Percentiles rank a stretch among this genome's conserved stretches.
Conservation (phyloP, 1,140 invertebrate genomes). For the Drosophila lowei region DNA sequence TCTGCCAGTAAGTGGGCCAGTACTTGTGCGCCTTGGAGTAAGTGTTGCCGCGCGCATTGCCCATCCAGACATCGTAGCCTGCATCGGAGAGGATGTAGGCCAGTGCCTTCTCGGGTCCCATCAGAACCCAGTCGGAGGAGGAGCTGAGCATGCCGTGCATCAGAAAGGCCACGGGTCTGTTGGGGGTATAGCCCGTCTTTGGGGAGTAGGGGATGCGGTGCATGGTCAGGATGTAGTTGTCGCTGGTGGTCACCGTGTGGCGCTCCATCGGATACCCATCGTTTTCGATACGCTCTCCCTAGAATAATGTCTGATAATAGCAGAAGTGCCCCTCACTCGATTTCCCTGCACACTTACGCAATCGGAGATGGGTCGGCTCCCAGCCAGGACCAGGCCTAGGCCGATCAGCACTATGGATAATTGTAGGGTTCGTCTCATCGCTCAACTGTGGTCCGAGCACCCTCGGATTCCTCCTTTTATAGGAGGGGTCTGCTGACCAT, state of each 20-base stretch:
- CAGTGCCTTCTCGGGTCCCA: constrained; percentile 63
- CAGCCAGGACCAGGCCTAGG: constrained; percentile 49
- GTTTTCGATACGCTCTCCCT: constrained; percentile 66
- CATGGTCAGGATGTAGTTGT: constrained; percentile 73
- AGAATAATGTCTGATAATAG: not conserved
- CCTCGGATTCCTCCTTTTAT: constrained; percentile 28
- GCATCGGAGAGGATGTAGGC: constrained; percentile 87
- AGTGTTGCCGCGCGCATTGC: constrained; percentile 86
- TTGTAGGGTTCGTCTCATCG: constrained; percentile 43
- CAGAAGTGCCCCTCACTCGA: not conserved
- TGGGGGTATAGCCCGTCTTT: constrained; percentile 31
- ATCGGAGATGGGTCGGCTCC: constrained; percentile 60
- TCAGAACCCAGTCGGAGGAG: constrained; percentile 74
- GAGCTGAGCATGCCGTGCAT: constrained; percentile 76
- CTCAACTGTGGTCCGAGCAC: constrained; percentile 22
- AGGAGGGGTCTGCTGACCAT: constrained; percentile 21
- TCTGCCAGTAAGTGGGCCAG: constrained; percentile 64
- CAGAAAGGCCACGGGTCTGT: constrained; percentile 66
- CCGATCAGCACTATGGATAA: constrained; percentile 42
- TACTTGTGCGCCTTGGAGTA: constrained; percentile 85
- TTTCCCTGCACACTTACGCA: constrained; percentile 49
- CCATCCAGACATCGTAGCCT: constrained; percentile 87
- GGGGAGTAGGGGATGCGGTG: constrained; percentile 73
- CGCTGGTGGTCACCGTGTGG: constrained; percentile 59
- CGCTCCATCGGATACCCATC: constrained; percentile 76